Evolutionary conservation across 1,140 invertebrate genomes (phyloP).

Genomic region (Lasaia peninsularis): DNA sequence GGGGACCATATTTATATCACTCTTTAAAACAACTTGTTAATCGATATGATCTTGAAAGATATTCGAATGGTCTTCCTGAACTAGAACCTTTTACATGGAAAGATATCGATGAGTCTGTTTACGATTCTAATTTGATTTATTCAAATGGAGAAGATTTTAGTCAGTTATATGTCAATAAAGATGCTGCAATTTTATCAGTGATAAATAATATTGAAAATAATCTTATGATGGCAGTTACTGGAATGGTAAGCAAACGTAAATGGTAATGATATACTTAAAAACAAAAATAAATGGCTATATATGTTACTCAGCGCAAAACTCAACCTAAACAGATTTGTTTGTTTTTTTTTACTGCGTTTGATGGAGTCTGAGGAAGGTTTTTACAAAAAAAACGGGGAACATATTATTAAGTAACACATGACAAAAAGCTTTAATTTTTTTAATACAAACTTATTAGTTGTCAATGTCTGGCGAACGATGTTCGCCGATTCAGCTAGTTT

Average conservation of each 20-base stretch:
- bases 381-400: too few relatives aligned
- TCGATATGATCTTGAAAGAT: constrained; percentile 64
- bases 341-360: too few relatives aligned
- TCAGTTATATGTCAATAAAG: constrained; percentile 16
- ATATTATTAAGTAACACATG: too few relatives aligned
- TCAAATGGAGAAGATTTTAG: constrained; percentile 58
- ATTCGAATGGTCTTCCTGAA: constrained; percentile 54
- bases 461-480: too few relatives aligned
- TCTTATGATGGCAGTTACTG: constrained; percentile 39
- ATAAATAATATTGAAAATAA: constrained; percentile 58
- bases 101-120: constrained; percentile 32
- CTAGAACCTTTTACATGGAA: constrained; percentile 50
- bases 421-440: too few relatives aligned
- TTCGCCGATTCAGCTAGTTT: too few relatives aligned
- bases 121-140: constrained; percentile 64
- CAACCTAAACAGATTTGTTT: too few relatives aligned
- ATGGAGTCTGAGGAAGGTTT: too few relatives aligned
- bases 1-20: constrained; percentile 50
- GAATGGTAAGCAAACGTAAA: constrained; percentile 57
- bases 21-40: constrained; percentile 54
- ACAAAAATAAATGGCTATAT: too few relatives aligned
- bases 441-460: too few relatives aligned
- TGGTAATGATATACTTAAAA: too few relatives aligned
- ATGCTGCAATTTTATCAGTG: constrained; percentile 35
- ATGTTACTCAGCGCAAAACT: too few relatives aligned